Evolutionary conservation across 2,113 vertebrate genomes (phyloP), one percentile per base, ranked within the genome.

Genomic region (Bufo bufo): DNA sequence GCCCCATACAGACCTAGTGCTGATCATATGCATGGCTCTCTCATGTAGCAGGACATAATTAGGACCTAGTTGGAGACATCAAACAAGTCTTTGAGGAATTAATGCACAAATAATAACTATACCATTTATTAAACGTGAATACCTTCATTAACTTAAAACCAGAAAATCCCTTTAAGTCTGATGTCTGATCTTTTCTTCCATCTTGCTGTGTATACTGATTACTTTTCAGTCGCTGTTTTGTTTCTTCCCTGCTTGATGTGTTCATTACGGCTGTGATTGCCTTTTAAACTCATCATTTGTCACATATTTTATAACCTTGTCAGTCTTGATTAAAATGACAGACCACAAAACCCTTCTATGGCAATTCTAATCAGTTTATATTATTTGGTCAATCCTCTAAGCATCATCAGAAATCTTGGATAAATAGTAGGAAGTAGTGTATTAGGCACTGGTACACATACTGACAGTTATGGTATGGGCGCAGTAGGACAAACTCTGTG

Each of bases 281-380:
- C 83, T 74, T 54, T 63, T 63, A 82, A 69, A 52, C 1, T 84
- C n/a, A 80, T n/a, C 45, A 84, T 54, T 84, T 71, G 20, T 12
- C 17, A 69, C 3, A 84, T 69, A 9, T 84, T 65, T 33, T 20
- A 16, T 16, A 50, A 11, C 9, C 19, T 4, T 58, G 45, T 43
- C 33, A 56, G 33, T 56, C 63, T 69, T 87, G 63, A 87, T 80
- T 87, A 58, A 80, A 81, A 81, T 81, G 61, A 87, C 63, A 71
- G 85, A 65, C 61, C 52, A 87, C 33, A 58, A 43, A 56, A 56
- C 49, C 47, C 8, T 63, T 9, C 58, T 13, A 23, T 43, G 61
- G 5, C 54, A 52, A 82, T 87, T 74, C 50, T 47, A 87, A 59
- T 87, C 77, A 87, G 52, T 3, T 13, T 13, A 59, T 19, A 77